A percentile compares a stretch with the other conserved stretches of the same genome.
Conservation (phyloP, 2,797 vertebrate genomes). For the Paratrypauchen microcephalus region DNA sequence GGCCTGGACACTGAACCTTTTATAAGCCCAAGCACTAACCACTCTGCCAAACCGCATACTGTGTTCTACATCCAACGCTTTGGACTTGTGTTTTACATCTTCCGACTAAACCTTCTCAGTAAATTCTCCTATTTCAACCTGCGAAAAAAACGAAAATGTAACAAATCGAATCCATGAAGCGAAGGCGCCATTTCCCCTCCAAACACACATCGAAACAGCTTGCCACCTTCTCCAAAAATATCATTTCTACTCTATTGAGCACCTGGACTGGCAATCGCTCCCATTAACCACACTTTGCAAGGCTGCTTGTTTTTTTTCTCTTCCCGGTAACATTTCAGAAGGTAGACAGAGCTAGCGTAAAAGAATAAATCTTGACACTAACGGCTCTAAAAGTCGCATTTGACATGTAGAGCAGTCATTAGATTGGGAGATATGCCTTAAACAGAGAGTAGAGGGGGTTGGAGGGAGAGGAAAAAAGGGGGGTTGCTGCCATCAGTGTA, state of each 20-base stretch:
- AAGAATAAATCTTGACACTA: conserved; percentile 1
- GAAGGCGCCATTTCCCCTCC: not conserved
- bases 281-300: conserved; percentile 8
- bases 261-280: conserved; percentile 10
- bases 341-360: not conserved
- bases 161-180: not conserved
- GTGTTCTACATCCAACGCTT: not conserved
- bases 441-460: conserved; percentile 17
- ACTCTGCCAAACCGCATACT: not conserved
- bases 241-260: conserved; percentile 5
- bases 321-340: not conserved
- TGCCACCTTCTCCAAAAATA: conserved; percentile 5
- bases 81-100: not conserved
- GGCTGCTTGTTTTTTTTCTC: not conserved
- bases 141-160: not conserved
- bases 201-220: not conserved
- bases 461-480: not conserved
- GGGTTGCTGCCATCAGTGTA: conserved; percentile 47
- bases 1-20: not conserved
- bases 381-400: conserved; percentile 30
- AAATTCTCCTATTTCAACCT: not conserved
- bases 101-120: not conserved
- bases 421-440: conserved; percentile 43
- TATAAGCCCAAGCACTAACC: not conserved
- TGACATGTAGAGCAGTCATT: conserved; percentile 51